Conservation (phyloP, 2,888 invertebrate species). For the Epicampocera succincta region DNA sequence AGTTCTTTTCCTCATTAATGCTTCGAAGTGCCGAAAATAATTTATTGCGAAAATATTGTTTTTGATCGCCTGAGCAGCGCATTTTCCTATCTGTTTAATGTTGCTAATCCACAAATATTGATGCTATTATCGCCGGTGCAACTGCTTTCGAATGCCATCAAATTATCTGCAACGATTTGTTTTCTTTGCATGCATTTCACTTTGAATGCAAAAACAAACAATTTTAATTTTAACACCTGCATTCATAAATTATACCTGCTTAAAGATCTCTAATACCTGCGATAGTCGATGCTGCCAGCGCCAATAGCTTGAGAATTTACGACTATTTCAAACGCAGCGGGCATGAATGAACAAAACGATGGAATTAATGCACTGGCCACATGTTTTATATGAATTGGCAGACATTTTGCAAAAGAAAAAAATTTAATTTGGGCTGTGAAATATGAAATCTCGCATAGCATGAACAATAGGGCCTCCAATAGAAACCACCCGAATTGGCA, state of each 20-base stretch:
- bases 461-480: too few relatives aligned
- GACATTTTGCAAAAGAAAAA: neutral
- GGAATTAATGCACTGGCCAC: slow-evolving; percentile 22
- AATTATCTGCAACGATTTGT: slow-evolving; percentile 20
- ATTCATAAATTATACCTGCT: slow-evolving; percentile 41
- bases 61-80: neutral
- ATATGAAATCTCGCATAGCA: too few relatives aligned
- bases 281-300: neutral
- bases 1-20: slow-evolving; percentile 3
- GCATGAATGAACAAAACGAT: slow-evolving; percentile 31
- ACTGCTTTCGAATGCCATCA: neutral
- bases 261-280: slow-evolving; percentile 14
- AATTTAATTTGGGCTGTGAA: too few relatives aligned
- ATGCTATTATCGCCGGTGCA: neutral
- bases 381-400: slow-evolving; percentile 28
- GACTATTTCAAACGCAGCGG: slow-evolving; percentile 34
- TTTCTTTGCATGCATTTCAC: neutral
- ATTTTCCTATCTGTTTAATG: slow-evolving; percentile 49
- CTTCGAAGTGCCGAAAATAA: neutral
- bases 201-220: slow-evolving; percentile 2
- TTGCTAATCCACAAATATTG: slow-evolving; percentile 47
- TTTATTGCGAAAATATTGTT: slow-evolving; percentile 36
- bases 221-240: slow-evolving; percentile 45
- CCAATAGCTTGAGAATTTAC: slow-evolving; percentile 12
- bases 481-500: too few relatives aligned